A percentile compares a stretch with the other conserved stretches of the same genome.
Conservation (phyloP, 2,797 vertebrate species). For the Salarias fasciatus region DNA sequence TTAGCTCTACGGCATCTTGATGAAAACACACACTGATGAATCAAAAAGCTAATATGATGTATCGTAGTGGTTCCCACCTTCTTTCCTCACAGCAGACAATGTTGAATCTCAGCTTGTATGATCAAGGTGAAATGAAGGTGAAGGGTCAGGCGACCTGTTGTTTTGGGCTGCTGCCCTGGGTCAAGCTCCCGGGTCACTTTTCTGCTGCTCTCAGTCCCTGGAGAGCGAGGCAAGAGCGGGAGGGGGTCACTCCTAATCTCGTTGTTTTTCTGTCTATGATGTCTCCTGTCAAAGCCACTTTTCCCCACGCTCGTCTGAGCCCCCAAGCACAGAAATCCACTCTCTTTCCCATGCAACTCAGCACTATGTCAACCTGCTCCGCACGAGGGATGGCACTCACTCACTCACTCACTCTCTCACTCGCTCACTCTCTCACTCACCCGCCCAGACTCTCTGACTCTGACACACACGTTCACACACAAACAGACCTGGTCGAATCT, state of each 20-base stretch:
- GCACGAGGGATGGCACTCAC: slow-evolving; percentile 50
- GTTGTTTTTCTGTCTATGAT: slow-evolving; percentile 65
- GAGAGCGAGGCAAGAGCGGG: slow-evolving; percentile 15
- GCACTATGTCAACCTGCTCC: slow-evolving; percentile 61
- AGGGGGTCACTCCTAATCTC: slow-evolving; percentile 51
- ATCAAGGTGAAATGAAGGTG: background rate
- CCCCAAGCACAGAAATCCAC: slow-evolving; percentile 62
- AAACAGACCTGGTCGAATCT: no score
- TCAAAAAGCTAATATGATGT: no score
- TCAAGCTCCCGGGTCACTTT: background rate
- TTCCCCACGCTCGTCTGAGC: slow-evolving; percentile 59
- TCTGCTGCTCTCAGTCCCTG: background rate
- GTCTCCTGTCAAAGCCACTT: slow-evolving; percentile 54
- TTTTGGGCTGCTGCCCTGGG: background rate
- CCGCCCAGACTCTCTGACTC: no score
- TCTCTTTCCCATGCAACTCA: slow-evolving; percentile 71
- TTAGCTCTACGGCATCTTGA: no score
- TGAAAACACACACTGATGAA: no score
- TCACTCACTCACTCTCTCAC: slow-evolving; percentile 6
- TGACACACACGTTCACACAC: no score
- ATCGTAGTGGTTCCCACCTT: no score
- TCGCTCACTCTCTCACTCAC: background rate
- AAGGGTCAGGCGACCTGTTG: background rate
- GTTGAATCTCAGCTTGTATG: no score
- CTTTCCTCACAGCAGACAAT: no score